Base-by-base conservation (phyloP, 2,113 vertebrate genomes). In the Phodopus roborovskii region DNA sequence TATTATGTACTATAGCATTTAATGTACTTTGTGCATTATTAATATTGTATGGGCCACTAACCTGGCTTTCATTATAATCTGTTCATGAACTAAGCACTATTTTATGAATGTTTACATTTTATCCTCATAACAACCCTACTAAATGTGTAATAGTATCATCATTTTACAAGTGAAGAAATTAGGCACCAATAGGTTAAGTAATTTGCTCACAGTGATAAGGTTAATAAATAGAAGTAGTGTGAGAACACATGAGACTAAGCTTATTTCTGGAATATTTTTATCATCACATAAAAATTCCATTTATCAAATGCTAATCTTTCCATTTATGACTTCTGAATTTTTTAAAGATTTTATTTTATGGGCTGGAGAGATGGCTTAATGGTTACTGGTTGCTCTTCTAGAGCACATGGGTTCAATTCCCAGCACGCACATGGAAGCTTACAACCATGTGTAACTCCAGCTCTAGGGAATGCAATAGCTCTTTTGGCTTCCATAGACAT, bases 91-190 rank as follows among this genome's bases (percentile, higher is more conserved):
- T 84, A 68, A 88, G 50, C n/a, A 93, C 15, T 81, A 12, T 22
- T 90, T 95, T 87, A 71, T 87, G 64, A 94, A 92, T 60, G 4
- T 77, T 88, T 79, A 88, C 12, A 71, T 86, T 86, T 81, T 86
- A 89, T 85, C 12, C 42, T 77, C 60, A 58, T 71, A 75, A 68
- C 22, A 90, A 94, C 26, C 1, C 42, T 84, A 24, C 39, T 48
- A 15, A 33, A 48, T 33, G 66, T 68, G 15, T 68, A 62, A 15
- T 50, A 87, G 28, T 91, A 88, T 48, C 28, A 89, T 26, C 50
- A 91, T 88, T 91, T 96, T 56, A 91, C 36, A 92, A 39, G 82
- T 48, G 36, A 92, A 71, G 26, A 92, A 96, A 36, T 68, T 11
- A 88, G 45, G 83, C 5, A 91, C 66, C 28, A 95, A 78, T 36